Conservation (phyloP, 2,113 vertebrate genomes). For the Neogale vison region DNA sequence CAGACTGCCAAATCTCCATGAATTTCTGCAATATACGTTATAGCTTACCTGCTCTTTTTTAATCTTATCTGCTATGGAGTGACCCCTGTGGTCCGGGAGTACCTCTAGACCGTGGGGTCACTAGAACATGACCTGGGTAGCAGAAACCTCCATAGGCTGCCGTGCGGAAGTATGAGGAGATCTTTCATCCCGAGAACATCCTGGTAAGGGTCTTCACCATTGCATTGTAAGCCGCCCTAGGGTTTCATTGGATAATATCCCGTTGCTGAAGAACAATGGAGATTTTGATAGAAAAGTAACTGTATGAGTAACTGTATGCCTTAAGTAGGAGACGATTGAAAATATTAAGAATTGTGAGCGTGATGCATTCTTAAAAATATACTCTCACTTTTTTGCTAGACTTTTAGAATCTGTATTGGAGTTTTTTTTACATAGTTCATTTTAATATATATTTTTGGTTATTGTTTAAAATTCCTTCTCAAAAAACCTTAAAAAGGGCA, state of each 20-base stretch:
- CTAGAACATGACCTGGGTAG: background rate
- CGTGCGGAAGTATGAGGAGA: background rate
- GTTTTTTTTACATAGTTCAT: slow-evolving; percentile 22
- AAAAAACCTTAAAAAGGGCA: slow-evolving; percentile 1
- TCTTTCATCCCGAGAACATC: background rate
- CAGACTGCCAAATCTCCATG: background rate
- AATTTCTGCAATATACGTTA: background rate
- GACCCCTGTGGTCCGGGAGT: background rate
- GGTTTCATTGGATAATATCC: background rate
- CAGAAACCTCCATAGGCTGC: background rate
- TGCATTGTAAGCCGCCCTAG: background rate
- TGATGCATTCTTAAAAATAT: background rate
- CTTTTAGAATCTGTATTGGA: background rate
- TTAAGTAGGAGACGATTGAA: background rate
- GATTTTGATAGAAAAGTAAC: background rate
- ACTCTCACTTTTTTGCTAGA: background rate
- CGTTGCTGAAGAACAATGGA: background rate
- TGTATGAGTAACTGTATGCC: background rate
- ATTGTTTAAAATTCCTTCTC: slow-evolving; percentile 51
- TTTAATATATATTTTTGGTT: slow-evolving; percentile 47
- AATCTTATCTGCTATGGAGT: background rate
- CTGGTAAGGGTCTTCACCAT: background rate
- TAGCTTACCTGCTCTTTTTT: background rate
- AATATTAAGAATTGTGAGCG: background rate
- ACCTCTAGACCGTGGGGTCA: background rate